Evolutionary conservation across 2,888 invertebrate species (phyloP).

Genomic region (Synanthedon vespiformis): DNA sequence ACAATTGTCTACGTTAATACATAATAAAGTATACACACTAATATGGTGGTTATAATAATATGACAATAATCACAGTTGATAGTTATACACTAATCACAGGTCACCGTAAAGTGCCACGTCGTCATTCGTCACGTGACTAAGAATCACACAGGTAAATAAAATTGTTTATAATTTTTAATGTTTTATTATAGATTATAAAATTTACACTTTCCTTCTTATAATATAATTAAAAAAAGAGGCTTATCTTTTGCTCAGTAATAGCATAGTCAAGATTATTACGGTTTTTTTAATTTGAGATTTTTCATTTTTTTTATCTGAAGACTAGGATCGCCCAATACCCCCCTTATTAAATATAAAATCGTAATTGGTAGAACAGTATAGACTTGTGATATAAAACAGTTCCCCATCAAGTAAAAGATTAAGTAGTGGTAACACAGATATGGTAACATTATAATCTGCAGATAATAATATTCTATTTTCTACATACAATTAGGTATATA

Average conservation of each 20-base stretch:
- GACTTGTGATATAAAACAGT: constrained; percentile 12
- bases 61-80: too few relatives aligned
- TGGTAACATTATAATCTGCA: constrained; percentile 27
- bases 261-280: constrained; percentile 8
- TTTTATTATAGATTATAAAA: constrained; percentile 66
- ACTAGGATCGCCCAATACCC: constrained; percentile 25
- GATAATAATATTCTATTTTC: constrained; percentile 22
- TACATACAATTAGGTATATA: constrained; percentile 30
- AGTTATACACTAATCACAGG: not conserved
- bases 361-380: constrained; percentile 27
- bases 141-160: constrained; percentile 21
- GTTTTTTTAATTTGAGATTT: not conserved
- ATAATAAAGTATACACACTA: too few relatives aligned
- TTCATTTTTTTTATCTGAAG: constrained; percentile 13
- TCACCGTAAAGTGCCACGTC: too few relatives aligned
- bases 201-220: constrained; percentile 46
- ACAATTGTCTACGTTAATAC: too few relatives aligned
- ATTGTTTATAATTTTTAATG: constrained; percentile 33
- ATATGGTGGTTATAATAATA: too few relatives aligned
- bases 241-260: constrained; percentile 8
- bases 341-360: constrained; percentile 11
- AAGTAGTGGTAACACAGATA: constrained; percentile 32
- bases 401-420: constrained; percentile 14
- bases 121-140: too few relatives aligned
- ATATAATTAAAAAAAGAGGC: not conserved